Evolutionary conservation across 2,797 vertebrate genomes (phyloP), one percentile per base, ranked within the genome.

Genomic region (Picus viridis): DNA sequence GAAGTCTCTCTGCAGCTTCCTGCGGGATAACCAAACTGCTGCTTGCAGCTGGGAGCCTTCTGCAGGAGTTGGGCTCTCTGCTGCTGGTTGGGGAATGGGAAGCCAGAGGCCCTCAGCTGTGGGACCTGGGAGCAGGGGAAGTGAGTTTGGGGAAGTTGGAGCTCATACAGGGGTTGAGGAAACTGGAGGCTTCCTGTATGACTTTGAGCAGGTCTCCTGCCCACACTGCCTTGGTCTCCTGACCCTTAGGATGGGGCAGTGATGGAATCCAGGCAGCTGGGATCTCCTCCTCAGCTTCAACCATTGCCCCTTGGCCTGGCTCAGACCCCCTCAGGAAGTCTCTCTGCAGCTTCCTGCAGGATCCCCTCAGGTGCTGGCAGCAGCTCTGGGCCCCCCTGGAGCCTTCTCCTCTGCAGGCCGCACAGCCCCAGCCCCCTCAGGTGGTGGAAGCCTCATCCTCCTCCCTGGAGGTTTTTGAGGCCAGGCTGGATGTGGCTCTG

Each of bases 161-260:
- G 92, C 57, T 86, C 54, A 71, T 86, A 22, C 39, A 23, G 49
- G 26, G 71, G 79, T 89, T 88, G 83, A 93, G 94, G 96, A 93
- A 96, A 79, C 81, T 58, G 80, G 30, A 86, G 29, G 36, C 81
- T 96, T 96, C 94, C 94, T 94, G 72, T 84, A 95, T 90, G 86
- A 47, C 74, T 91, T 82, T 7, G 36, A 45, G 68, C 80, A 84
- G 71, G 64, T 89, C 80, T 16, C 22, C 84, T 79, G 20, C 57
- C 54, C 2, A 0, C 10, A 11, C 17, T 16, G 29, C 20, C 79
- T 86, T 4, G 0, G 3, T 83, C n/a, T n/a, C n/a, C 61, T 78
- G 54, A 22, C 12, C 30, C 19, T 0, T 67, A 15, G 63, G 89
- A 70, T 4, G 30, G 23, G 29, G 2, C 22, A 54, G 4, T 57